Base-by-base conservation (phyloP, 1,140 invertebrate genomes). In the Diprion similis region DNA sequence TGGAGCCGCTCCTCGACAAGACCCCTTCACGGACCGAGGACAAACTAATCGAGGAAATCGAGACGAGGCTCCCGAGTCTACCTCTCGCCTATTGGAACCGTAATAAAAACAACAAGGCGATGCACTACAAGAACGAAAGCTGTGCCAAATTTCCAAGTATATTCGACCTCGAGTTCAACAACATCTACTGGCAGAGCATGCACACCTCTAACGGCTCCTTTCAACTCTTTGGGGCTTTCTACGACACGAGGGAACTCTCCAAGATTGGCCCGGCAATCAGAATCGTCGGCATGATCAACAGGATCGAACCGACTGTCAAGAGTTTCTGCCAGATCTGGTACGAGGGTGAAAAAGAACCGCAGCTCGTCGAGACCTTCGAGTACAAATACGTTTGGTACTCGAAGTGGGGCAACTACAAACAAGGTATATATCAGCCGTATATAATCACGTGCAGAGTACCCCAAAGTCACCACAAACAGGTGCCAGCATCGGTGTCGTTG, bases 341-440 rank as follows among this genome's bases (percentile, higher is more conserved):
- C 86, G 94, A 96, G 65, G 92, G 93, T 18, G 91, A 94, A 75
- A 93, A 92, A 73, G 93, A 94, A 76, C 91, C 92, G 0, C 92
- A 94, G 3, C 91, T 97, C 19, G 92, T 95, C 6, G 94, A 94
- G 78, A 92, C 92, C 3, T 91, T 95, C 72, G 95, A 97, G 84
- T 98, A 97, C 86, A 97, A 97, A 81, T 97, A 97, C 83, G 95
- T 97, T 75, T 98, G 96, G 96, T 95, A 96, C 83, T 92, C 93
- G 71, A 97, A 96, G 84, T 98, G 96, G 96, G 96, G 96, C 19
- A 98, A 98, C 85, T 97, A 97, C 85, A 95, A 96, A 81, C 94
- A 97, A 83, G 95, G 94, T 9, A 94, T 97, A 68, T 95, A 97
- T 79, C 96, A 98, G 84, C 96, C 96, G 0, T 98, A 97, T 82